These are phyloP conservation scores for Drosophila ercepeae DNA, from an alignment of 1,140 invertebrate species.

Conservation along the genomic window DNA sequence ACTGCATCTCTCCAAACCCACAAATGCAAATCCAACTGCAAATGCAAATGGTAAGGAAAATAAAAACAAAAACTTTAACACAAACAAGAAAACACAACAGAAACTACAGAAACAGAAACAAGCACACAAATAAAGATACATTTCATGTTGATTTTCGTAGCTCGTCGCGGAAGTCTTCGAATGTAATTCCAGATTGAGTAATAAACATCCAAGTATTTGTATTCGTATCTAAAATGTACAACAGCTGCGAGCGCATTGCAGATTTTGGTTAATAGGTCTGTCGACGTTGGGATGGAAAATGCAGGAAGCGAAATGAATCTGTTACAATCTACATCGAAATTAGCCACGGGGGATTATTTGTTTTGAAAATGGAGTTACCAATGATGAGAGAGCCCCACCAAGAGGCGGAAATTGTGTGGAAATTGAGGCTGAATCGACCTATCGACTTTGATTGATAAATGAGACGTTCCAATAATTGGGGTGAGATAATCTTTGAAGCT, in stretches of 20 bases:
- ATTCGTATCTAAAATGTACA: slow-evolving; percentile 17
- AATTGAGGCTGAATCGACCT: slow-evolving; percentile 1
- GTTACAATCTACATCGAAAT: slow-evolving; percentile 59
- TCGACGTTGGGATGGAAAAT: slow-evolving; percentile 48
- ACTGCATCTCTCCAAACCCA: slow-evolving; percentile 53
- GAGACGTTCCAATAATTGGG: neutral
- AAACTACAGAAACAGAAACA: neutral
- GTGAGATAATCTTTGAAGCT: neutral
- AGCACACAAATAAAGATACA: slow-evolving; percentile 34
- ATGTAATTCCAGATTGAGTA: slow-evolving; percentile 71
- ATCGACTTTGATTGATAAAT: slow-evolving; percentile 15
- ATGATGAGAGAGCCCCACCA: slow-evolving; percentile 1
- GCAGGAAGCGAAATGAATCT: slow-evolving; percentile 69
- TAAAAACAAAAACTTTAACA: slow-evolving; percentile 2
- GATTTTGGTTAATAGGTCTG: slow-evolving; percentile 72
- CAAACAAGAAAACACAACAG: slow-evolving; percentile 23
- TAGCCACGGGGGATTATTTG: slow-evolving; percentile 48
- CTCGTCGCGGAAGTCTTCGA: slow-evolving; percentile 71
- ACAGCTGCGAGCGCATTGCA: slow-evolving; percentile 65
- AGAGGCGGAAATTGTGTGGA: neutral
- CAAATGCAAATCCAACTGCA: slow-evolving; percentile 36
- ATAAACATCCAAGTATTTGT: slow-evolving; percentile 65
- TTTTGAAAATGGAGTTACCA: slow-evolving; percentile 45
- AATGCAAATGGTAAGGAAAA: slow-evolving; percentile 22
- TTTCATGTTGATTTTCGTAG: slow-evolving; percentile 43